Base-by-base conservation (phyloP, 1,140 invertebrate species). In the Aphelenchoides besseyi region DNA sequence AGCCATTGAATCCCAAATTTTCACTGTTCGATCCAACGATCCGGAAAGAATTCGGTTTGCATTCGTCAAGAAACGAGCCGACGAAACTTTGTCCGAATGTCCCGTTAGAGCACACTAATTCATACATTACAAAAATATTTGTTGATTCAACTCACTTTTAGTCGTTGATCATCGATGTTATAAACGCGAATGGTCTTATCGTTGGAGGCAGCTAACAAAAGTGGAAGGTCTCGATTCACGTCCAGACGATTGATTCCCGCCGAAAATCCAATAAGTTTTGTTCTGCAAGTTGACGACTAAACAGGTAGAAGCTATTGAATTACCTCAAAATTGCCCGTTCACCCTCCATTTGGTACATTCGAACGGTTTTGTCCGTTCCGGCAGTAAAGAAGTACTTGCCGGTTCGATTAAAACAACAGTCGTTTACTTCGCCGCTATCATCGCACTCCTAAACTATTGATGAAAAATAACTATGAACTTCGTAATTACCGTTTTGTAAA, bases 371-470 rank as follows among this genome's bases (percentile, higher is more conserved):
- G 52, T 76, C 75, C 35, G 48, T 79, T 29, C 75, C 75, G 28
- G 53, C 70, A 18, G 77, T 79, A 73, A 79, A 76, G 33, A 76
- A 79, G 32, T 48, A 54, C n/a, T 62, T 48, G 3, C 75, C 75
- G 28, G 76, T 76, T 30, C 69, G 71, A 59, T 79, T 79, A 23
- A 73, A 76, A 12, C 33, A 16, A 30, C 73, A 57, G 28, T 76
- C 75, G 35, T 79, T 76, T 53, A 76, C 75, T n/a, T 76, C 75
- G 9, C 75, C 75, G 37, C 63, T 64, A 54, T 79, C 75, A 53
- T 76, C 67, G 72, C 76, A 78, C 29, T 76, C 75, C 75, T 76
- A 23, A 77, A 76, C 8, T 23, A 69, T 57, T 18, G n/a, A 26
- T 2, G 1, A 74, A 61, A 35, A 73, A 37, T 16, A 28, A 61